Percentiles rank a stretch among this genome's conserved stretches.
phyloP scores from a whole-genome alignment of 2,888 invertebrate species.

The Lordiphosa andalusiaca region DNA sequence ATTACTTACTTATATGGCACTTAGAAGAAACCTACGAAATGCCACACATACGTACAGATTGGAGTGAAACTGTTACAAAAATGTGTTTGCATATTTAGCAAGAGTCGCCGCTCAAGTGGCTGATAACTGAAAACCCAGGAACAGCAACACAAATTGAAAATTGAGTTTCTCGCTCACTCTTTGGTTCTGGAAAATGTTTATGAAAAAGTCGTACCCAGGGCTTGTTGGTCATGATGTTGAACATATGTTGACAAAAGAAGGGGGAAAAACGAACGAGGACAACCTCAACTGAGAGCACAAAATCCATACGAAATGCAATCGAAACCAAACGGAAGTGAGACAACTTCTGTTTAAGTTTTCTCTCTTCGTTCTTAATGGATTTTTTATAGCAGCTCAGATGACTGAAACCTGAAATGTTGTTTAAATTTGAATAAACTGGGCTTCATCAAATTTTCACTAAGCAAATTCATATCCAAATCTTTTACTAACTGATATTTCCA shows the following conservation, averaged over 20 bases:
- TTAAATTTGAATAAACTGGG: too few relatives aligned
- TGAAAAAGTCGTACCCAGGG: constrained; percentile 45
- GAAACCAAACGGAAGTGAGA: constrained; percentile 65
- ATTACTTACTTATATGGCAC: constrained; percentile 51
- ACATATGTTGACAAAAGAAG: constrained; percentile 66
- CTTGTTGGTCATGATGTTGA: constrained; percentile 64
- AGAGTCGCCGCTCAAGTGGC: constrained; percentile 56
- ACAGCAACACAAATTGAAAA: constrained; percentile 14
- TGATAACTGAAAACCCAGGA: constrained; percentile 25
- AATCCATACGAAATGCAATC: constrained; percentile 45
- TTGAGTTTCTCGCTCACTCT: constrained; percentile 34
- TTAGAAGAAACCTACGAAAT: constrained; percentile 49
- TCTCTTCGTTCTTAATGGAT: neutral
- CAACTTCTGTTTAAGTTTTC: constrained; percentile 21
- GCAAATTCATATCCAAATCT: too few relatives aligned
- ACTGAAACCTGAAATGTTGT: too few relatives aligned
- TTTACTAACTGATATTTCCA: too few relatives aligned
- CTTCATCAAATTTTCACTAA: too few relatives aligned
- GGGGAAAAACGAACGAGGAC: constrained; percentile 11
- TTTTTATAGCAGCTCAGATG: too few relatives aligned
- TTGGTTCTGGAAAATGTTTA: constrained; percentile 36
- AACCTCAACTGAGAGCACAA: constrained; percentile 21
- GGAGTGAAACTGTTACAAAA: constrained; percentile 46
- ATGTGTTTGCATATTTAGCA: constrained; percentile 70
- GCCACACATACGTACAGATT: constrained; percentile 44